Percentiles rank a stretch among this genome's conserved stretches.
Evolutionary conservation across 2,888 invertebrate genomes (phyloP).

Genomic region (Amphiduros pacificus): DNA sequence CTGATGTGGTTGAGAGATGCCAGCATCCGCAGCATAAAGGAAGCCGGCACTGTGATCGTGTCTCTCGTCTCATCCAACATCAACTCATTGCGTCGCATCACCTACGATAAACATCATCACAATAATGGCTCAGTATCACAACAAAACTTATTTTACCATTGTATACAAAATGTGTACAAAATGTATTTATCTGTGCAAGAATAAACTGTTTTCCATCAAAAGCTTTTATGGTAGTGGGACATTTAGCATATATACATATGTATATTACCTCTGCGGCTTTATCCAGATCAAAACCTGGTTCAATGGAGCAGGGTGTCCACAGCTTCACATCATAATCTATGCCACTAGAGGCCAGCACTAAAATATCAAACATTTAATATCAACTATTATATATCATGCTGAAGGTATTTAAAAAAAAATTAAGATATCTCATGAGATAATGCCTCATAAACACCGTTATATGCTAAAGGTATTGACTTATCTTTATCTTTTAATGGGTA

Average conservation of each 20-base stretch:
- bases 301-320: conserved; percentile 73
- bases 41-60: conserved; percentile 84
- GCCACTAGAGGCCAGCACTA: conserved; percentile 77
- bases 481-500: no score
- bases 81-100: conserved; percentile 75
- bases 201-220: no score
- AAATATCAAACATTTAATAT: conserved; percentile 13
- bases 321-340: conserved; percentile 85
- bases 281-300: conserved; percentile 67
- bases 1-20: conserved; percentile 31
- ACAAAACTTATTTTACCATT: no score
- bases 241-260: no score
- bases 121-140: no score
- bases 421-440: no score
- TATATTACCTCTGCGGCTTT: conserved; percentile 67
- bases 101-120: no score
- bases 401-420: no score
- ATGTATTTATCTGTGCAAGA: neutral
- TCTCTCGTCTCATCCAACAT: conserved; percentile 86
- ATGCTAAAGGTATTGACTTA: no score
- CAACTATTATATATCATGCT: neutral
- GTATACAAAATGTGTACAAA: neutral
- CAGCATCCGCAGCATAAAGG: conserved; percentile 74
- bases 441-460: no score
- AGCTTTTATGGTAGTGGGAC: no score